These are phyloP conservation scores for Trachurus trachurus DNA, from an alignment of 2,797 vertebrate species.

Conservation along the genomic window DNA sequence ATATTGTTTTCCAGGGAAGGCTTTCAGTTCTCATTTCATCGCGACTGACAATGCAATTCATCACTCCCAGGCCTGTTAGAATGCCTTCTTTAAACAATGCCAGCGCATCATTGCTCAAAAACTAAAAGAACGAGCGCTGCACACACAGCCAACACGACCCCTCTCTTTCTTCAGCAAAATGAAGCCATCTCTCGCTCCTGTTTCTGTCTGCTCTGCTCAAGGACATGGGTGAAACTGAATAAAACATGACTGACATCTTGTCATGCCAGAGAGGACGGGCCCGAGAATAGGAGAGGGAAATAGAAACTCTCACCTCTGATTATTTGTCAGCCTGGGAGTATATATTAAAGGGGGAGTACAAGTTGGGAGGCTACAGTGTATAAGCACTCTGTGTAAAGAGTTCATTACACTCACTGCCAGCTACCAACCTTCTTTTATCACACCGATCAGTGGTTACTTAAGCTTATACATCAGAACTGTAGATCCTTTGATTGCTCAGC, in stretches of 20 bases:
- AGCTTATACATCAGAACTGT: conserved; percentile 56
- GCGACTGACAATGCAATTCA: conserved; percentile 76
- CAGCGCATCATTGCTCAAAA: conserved; percentile 70
- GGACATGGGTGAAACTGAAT: conserved; percentile 74
- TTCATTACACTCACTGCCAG: conserved; percentile 36
- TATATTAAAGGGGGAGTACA: background rate
- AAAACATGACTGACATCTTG: conserved; percentile 76
- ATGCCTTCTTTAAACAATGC: conserved; percentile 68
- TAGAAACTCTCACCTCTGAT: conserved; percentile 63
- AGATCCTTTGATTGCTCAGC: conserved; percentile 61
- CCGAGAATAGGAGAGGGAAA: conserved; percentile 59
- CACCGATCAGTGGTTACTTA: conserved; percentile 37
- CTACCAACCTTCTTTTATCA: conserved; percentile 37
- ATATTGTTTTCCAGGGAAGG: conserved; percentile 54
- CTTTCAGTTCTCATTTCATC: conserved; percentile 74
- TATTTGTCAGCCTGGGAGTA: conserved; percentile 39
- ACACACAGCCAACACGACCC: conserved; percentile 44
- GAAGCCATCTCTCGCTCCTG: conserved; percentile 68
- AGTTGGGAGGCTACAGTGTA: conserved; percentile 12
- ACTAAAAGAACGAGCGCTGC: conserved; percentile 65
- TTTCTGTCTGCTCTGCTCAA: conserved; percentile 66
- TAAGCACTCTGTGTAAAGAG: conserved; percentile 16
- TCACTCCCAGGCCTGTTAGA: conserved; percentile 67
- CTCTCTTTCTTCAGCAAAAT: conserved; percentile 48
- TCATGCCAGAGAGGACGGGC: conserved; percentile 55